Evolutionary conservation across 2,797 vertebrate species (phyloP).

Genomic region (Leucoraja ocellata): DNA sequence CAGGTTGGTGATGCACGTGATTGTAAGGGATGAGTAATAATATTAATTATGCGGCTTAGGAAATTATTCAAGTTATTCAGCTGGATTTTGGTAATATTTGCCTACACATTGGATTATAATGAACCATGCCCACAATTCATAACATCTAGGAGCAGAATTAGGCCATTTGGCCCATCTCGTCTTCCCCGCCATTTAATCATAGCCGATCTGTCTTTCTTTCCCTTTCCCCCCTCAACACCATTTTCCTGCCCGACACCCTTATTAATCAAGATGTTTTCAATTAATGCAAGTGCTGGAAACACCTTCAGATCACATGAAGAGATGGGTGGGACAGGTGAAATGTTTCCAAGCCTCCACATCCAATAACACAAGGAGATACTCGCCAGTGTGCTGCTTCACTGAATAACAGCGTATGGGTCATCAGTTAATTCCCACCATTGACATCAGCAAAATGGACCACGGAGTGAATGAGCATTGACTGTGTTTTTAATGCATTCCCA

Average conservation of each 20-base stretch:
- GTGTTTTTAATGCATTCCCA: neutral
- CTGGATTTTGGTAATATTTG: neutral
- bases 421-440: no score
- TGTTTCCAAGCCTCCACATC: neutral
- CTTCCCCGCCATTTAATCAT: no score
- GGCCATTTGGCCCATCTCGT: no score
- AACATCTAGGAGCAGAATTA: no score
- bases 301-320: no score
- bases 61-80: neutral
- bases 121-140: neutral
- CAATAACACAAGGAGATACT: neutral
- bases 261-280: no score
- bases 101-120: neutral
- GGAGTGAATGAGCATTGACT: neutral
- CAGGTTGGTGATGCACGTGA: neutral
- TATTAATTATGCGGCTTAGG: neutral
- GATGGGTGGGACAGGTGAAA: no score
- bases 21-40: neutral
- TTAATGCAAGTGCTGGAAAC: neutral
- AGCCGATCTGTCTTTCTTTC: no score
- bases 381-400: neutral
- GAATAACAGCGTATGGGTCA: no score
- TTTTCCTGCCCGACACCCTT: no score
- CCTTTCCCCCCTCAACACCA: no score
- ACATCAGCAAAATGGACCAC: neutral